phyloP scores from a whole-genome alignment of 2,888 invertebrate species.

The Agriopis leucophaearia region DNA sequence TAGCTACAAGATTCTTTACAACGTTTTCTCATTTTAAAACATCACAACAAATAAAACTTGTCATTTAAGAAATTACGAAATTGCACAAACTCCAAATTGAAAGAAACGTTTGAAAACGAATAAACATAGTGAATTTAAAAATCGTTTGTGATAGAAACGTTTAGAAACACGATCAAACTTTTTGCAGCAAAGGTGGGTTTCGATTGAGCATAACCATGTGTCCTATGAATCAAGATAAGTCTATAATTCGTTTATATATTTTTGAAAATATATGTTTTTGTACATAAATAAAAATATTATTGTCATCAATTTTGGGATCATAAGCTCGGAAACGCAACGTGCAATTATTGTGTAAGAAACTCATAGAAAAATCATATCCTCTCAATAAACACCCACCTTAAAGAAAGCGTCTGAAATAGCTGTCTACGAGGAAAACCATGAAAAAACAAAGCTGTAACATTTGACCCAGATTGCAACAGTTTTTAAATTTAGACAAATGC shows the following conservation, averaged over 20 bases:
- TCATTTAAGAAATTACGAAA: not conserved
- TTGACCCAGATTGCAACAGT: conserved; percentile 36
- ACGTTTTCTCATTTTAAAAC: conserved; percentile 8
- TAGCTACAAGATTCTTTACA: not conserved
- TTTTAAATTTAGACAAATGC: conserved; percentile 46
- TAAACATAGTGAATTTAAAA: not conserved
- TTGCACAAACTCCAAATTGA: not conserved
- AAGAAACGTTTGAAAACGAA: conserved; percentile 7
- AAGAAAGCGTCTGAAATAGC: conserved; percentile 22
- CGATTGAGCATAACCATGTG: not conserved
- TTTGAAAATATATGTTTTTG: too few species aligned
- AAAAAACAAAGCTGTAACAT: conserved; percentile 32
- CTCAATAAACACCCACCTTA: conserved; percentile 4
- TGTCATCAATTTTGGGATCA: not conserved
- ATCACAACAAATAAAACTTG: conserved; percentile 6
- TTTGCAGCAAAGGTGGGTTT: not conserved
- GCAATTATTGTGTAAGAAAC: not conserved
- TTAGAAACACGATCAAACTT: not conserved
- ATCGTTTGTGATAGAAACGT: conserved; percentile 18
- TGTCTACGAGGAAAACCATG: conserved; percentile 14
- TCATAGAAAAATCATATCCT: not conserved
- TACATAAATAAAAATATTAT: not conserved
- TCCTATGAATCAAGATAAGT: too few species aligned
- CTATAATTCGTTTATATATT: too few species aligned
- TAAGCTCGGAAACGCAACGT: not conserved